Conservation (phyloP, 2,113 vertebrate genomes). For the Haliaeetus leucogaster region DNA sequence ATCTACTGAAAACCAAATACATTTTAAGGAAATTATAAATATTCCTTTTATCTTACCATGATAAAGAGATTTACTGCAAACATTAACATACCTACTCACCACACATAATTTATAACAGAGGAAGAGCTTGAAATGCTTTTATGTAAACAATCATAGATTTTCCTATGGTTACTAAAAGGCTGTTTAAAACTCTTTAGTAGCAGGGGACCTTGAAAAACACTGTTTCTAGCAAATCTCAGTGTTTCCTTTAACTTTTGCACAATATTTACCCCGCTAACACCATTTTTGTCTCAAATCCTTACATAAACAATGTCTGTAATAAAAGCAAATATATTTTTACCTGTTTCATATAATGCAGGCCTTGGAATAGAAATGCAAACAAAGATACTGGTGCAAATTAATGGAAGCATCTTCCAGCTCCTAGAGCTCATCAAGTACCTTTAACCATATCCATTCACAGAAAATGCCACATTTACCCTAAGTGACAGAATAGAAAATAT, state of each 20-base stretch:
- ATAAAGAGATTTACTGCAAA: conserved; percentile 62
- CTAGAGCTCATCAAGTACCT: neutral
- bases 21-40: conserved; percentile 62
- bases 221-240: conserved; percentile 57
- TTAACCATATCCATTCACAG: neutral
- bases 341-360: neutral
- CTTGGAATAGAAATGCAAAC: conserved; percentile 12
- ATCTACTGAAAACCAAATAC: conserved; percentile 4
- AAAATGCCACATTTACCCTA: conserved; percentile 24
- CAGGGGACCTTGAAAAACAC: conserved; percentile 22
- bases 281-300: conserved; percentile 51
- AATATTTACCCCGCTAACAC: conserved; percentile 60
- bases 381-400: conserved; percentile 16
- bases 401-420: neutral
- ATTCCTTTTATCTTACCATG: conserved; percentile 60
- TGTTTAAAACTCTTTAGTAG: conserved; percentile 60
- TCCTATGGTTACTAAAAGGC: conserved; percentile 58
- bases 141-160: conserved; percentile 70
- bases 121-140: conserved; percentile 69
- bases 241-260: conserved; percentile 48
- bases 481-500: conserved; percentile 34
- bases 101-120: conserved; percentile 59
- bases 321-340: conserved; percentile 63
- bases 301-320: conserved; percentile 56
- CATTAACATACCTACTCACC: conserved; percentile 34